Base-by-base conservation (phyloP, 2,888 invertebrate genomes). In the Spodoptera littoralis region DNA sequence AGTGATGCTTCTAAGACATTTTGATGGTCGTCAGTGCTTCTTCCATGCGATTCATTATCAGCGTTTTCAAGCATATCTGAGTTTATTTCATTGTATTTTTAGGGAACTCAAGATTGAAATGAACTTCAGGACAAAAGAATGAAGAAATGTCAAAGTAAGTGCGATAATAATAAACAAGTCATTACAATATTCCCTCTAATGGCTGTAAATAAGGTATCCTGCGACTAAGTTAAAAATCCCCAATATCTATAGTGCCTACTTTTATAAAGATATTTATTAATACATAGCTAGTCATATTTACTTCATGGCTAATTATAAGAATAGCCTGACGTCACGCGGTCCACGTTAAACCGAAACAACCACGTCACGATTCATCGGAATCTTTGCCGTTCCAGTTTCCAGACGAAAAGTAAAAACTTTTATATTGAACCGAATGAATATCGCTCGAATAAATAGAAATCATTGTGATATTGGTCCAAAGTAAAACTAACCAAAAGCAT, bases 1-100 rank as follows among this genome's bases (percentile, higher is more conserved):
- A 13, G 54, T 43, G 49, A 65, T 52, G 62, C 12, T 70, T 72
- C 60, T 65, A 46, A 73, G 68, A 73, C 65, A 69, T 63, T 50
- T 57, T 64, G 44, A 50, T 61, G 61, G 50, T 48, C 56, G 50
- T 64, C 18, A 36, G 56, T 42, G 22, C 46, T 49, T 6, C 30
- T 27, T 49, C 30, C 9, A 52, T 54, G 52, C 57, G 48, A 43
- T 45, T 44, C 51, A 51, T 60, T 58, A 58, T 53, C 11, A 68
- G n/a, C 9, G n/a, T 30, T 42, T 60, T 60, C 22, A 18, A 30
- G 13, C 12, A 24, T 56, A 53, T 60, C n/a, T 48, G n/a, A 3
- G 30, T 44, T 50, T 12, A 36, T 51, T 6, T 27, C 1, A 44
- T 54, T 59, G 27, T 41, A 41, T 54, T 46, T 50, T 46, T 11